Evolutionary conservation across 2,113 vertebrate species (phyloP).

Genomic region (Phalacrocorax pelagicus): DNA sequence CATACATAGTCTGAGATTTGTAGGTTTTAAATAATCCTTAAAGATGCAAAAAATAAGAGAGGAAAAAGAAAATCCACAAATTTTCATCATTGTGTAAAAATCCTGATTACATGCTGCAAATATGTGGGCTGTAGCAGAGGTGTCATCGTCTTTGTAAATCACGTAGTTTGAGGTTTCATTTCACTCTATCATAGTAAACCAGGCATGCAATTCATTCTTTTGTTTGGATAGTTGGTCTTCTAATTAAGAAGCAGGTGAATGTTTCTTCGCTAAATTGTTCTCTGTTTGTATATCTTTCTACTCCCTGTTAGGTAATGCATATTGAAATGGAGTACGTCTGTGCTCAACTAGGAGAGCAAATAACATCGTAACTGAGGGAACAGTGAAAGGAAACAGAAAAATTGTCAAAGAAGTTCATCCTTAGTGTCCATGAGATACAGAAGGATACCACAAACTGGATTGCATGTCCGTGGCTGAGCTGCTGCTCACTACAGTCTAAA

Average conservation of each 20-base stretch:
- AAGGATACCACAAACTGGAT: neutral
- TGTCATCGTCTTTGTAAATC: constrained; percentile 54
- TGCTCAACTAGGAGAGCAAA: neutral
- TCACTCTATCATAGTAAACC: constrained; percentile 23
- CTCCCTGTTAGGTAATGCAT: neutral
- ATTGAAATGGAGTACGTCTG: constrained; percentile 1
- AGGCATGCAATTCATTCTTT: constrained; percentile 45
- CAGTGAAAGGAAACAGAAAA: neutral
- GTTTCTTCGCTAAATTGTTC: constrained; percentile 42
- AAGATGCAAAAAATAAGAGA: neutral
- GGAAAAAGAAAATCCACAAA: neutral
- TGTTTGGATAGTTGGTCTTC: constrained; percentile 39
- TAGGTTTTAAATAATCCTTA: neutral
- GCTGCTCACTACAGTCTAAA: neutral
- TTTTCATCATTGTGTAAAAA: constrained; percentile 7
- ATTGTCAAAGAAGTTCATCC: neutral
- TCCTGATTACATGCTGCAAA: constrained; percentile 3
- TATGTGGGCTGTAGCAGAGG: neutral
- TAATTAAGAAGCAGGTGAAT: constrained; percentile 45
- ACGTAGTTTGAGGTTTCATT: constrained; percentile 49
- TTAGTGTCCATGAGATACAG: neutral
- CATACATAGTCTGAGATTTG: neutral
- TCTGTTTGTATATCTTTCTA: neutral
- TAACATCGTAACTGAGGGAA: neutral
- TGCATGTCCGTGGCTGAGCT: neutral